phyloP scores from a whole-genome alignment of 2,888 invertebrate genomes.

The Scaptomyza tumidula region DNA sequence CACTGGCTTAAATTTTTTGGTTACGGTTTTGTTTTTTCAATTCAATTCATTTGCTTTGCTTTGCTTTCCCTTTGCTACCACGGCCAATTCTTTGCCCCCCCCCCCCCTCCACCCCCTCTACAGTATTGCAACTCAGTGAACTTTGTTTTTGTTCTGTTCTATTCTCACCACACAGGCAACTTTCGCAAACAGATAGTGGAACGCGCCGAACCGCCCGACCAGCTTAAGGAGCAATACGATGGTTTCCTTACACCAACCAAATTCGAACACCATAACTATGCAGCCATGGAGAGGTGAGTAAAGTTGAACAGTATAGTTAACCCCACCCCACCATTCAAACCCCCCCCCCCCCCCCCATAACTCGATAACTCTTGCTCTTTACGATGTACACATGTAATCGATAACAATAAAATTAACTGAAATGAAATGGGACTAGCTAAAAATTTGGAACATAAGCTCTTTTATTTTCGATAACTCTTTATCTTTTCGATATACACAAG shows the following conservation, averaged over 20 bases:
- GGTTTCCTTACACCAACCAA: slow-evolving; percentile 86
- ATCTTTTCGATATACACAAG: no score
- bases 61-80: not conserved
- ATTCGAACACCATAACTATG: slow-evolving; percentile 92
- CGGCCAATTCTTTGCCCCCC: no score
- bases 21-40: not conserved
- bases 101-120: no score
- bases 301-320: no score
- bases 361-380: no score
- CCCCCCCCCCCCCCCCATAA: no score
- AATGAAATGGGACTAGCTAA: no score
- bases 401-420: no score
- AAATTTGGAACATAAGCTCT: no score
- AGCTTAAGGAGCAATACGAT: slow-evolving; percentile 69
- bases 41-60: not conserved
- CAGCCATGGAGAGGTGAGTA: slow-evolving; percentile 87
- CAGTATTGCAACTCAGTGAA: not conserved
- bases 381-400: no score
- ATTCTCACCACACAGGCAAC: slow-evolving; percentile 57
- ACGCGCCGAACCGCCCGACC: slow-evolving; percentile 68
- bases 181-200: slow-evolving; percentile 82
- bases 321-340: no score
- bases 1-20: not conserved
- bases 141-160: not conserved
- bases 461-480: no score